Evolutionary conservation across 2,113 vertebrate species (phyloP).

Genomic region (Ceuthmochares aereus): DNA sequence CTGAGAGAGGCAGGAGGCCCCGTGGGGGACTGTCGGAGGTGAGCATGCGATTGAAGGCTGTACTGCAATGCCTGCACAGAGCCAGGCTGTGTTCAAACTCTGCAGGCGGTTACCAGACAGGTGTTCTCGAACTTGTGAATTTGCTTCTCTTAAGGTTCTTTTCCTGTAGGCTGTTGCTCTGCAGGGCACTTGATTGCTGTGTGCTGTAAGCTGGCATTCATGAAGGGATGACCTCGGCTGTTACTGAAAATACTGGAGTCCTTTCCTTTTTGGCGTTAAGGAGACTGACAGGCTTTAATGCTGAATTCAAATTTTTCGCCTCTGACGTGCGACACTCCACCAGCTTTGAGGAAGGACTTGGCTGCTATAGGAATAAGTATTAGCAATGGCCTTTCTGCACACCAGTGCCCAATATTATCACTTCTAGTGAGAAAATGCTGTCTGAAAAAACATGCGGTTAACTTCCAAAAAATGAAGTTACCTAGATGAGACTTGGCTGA

Average conservation of each 20-base stretch:
- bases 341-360: too few relatives aligned
- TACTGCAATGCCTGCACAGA: neutral
- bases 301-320: neutral
- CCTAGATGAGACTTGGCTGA: too few relatives aligned
- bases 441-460: too few relatives aligned
- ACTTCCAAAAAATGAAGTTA: too few relatives aligned
- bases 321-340: too few relatives aligned
- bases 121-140: neutral
- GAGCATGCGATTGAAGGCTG: neutral
- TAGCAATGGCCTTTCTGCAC: too few relatives aligned
- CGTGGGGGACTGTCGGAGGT: neutral
- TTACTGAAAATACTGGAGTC: neutral
- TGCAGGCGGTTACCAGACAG: neutral
- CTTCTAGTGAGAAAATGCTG: too few relatives aligned
- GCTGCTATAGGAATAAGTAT: too few relatives aligned
- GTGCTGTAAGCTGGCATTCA: neutral
- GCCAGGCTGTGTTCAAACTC: neutral
- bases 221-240: neutral
- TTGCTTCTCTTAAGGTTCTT: neutral
- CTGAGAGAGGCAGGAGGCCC: too few relatives aligned
- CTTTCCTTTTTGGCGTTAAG: neutral
- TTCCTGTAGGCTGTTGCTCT: neutral
- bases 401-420: too few relatives aligned
- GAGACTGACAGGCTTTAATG: neutral
- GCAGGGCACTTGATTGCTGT: neutral